A percentile compares a stretch with the other conserved stretches of the same genome.
phyloP scores from a whole-genome alignment of 1,140 invertebrate species.

The Heliconius nattereri region DNA sequence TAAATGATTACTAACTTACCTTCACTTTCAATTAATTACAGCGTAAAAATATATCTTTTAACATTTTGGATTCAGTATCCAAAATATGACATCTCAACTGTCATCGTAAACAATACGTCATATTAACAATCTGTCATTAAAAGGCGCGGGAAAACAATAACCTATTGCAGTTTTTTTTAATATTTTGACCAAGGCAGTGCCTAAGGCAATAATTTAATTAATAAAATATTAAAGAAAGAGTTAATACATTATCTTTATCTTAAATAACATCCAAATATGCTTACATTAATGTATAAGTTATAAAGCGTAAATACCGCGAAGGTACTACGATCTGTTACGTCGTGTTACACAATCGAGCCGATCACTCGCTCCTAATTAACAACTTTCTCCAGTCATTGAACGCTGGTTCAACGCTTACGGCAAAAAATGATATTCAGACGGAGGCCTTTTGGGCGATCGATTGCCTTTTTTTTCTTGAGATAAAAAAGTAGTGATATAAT shows the following conservation, averaged over 20 bases:
- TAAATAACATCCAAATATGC: neutral
- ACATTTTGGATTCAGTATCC: no score
- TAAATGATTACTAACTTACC: no score
- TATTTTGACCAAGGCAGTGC: neutral
- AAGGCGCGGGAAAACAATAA: neutral
- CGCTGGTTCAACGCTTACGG: constrained; percentile 28
- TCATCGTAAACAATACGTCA: neutral
- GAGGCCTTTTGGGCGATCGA: constrained; percentile 19
- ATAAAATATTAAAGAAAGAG: neutral
- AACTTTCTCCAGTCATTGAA: constrained; percentile 72
- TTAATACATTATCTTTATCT: neutral
- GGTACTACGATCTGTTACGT: constrained; percentile 54
- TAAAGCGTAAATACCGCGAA: neutral
- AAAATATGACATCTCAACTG: neutral
- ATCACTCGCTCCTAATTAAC: constrained; percentile 65
- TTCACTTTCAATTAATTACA: no score
- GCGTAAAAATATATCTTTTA: no score
- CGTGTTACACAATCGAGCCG: constrained; percentile 63
- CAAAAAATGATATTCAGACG: constrained; percentile 15
- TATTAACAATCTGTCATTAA: neutral
- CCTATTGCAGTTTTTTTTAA: neutral
- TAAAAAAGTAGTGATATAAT: neutral
- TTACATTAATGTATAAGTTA: neutral
- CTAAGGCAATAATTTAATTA: neutral
- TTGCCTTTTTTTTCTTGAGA: neutral